phyloP scores from a whole-genome alignment of 2,113 vertebrate species.

The Cinclus cinclus region DNA sequence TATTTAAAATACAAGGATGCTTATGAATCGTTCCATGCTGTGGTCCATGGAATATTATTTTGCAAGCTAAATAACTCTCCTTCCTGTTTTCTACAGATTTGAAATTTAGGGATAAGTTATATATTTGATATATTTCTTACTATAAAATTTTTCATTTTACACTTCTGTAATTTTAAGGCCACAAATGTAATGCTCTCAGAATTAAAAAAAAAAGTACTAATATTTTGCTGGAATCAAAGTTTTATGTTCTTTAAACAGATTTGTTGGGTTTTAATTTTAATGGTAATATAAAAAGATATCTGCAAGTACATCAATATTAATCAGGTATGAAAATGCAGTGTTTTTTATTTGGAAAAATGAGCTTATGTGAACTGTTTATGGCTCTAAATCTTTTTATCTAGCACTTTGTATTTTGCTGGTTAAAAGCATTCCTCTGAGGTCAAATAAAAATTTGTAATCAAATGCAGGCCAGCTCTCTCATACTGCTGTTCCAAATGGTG shows the following conservation, averaged over 20 bases:
- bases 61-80: background rate
- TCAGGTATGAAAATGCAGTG: background rate
- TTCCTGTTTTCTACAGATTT: background rate
- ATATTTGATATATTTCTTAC: background rate
- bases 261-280: background rate
- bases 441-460: constrained; percentile 40
- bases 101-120: background rate
- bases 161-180: background rate
- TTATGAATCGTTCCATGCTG: accelerated
- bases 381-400: background rate
- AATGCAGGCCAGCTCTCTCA: constrained; percentile 56
- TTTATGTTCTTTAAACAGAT: background rate
- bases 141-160: background rate
- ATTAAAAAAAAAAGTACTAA: background rate
- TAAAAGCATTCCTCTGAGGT: constrained; percentile 27
- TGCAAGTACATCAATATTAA: background rate
- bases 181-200: background rate
- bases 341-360: background rate
- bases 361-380: background rate
- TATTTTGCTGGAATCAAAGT: background rate
- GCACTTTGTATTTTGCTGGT: background rate
- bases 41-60: background rate
- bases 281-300: background rate
- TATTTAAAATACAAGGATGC: background rate
- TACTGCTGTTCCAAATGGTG: constrained; percentile 35